phyloP scores from a whole-genome alignment of 2,888 invertebrate genomes.

The Coremacera marginata region DNA sequence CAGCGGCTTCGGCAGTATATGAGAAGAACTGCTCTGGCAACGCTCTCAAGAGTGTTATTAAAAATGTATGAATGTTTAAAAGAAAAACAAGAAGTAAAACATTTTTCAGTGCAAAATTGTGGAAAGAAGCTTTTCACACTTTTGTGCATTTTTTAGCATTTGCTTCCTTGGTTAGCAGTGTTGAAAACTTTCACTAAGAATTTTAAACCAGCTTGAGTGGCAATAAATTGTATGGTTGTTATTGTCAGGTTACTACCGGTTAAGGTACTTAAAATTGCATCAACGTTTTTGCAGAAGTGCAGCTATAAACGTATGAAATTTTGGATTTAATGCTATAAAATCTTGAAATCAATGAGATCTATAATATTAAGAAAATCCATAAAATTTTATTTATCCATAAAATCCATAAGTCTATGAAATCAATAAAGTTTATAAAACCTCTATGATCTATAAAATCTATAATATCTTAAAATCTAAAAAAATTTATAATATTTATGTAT shows the following conservation, averaged over 20 bases:
- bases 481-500: too few relatives aligned
- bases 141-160: slow-evolving; percentile 1
- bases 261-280: background rate
- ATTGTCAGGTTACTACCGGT: background rate
- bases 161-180: background rate
- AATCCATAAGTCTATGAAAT: too few relatives aligned
- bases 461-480: too few relatives aligned
- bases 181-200: background rate
- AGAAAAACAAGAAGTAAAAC: background rate
- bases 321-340: too few relatives aligned
- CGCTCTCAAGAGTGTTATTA: slow-evolving; percentile 9
- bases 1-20: background rate
- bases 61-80: slow-evolving; percentile 12
- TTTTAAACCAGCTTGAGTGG: background rate
- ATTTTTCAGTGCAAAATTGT: background rate
- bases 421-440: too few relatives aligned
- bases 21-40: background rate
- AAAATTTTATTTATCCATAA: too few relatives aligned
- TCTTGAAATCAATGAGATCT: too few relatives aligned
- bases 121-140: slow-evolving; percentile 1
- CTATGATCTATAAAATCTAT: too few relatives aligned
- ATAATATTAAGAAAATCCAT: too few relatives aligned
- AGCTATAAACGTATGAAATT: too few relatives aligned
- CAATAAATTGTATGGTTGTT: background rate
- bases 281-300: too few relatives aligned